Evolutionary conservation across 2,797 vertebrate species (phyloP).

Genomic region (Darevskia nairensis): DNA sequence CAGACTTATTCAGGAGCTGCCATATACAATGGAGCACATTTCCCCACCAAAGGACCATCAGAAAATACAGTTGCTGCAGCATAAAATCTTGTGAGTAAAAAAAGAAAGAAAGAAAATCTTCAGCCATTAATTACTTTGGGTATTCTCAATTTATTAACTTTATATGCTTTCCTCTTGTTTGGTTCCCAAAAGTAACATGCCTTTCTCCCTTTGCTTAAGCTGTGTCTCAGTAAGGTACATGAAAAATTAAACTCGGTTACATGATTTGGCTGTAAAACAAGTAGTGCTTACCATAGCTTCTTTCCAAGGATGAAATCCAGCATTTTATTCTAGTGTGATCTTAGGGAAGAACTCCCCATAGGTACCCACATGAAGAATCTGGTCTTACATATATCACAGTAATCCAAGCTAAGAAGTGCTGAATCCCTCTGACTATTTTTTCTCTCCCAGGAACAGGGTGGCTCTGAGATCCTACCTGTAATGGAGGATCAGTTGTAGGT

Average conservation of each 20-base stretch:
- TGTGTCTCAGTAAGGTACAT: conserved; percentile 58
- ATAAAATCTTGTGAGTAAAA: conserved; percentile 3
- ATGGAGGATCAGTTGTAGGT: neutral
- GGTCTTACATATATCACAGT: conserved; percentile 33
- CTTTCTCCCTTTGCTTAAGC: conserved; percentile 74
- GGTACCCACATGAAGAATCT: neutral
- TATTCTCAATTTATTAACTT: conserved; percentile 41
- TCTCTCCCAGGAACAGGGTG: neutral
- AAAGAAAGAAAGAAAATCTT: neutral
- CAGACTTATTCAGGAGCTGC: neutral
- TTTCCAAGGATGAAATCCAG: conserved; percentile 46
- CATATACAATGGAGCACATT: neutral
- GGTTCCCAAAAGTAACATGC: conserved; percentile 83
- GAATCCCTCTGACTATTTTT: conserved; percentile 42
- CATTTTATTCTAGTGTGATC: neutral
- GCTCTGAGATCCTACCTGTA: neutral
- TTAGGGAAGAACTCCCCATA: conserved; percentile 37
- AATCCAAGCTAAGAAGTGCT: conserved; percentile 16
- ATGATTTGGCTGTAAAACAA: conserved; percentile 60
- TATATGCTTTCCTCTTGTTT: conserved; percentile 71
- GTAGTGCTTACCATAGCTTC: conserved; percentile 36
- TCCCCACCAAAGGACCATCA: neutral
- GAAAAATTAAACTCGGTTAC: conserved; percentile 66
- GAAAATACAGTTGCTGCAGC: conserved; percentile 21
- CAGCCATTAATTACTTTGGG: conserved; percentile 23